Evolutionary conservation across 2,113 vertebrate species (phyloP), one percentile per base, ranked within the genome.

Genomic region (Romanogobio albipinnatus): DNA sequence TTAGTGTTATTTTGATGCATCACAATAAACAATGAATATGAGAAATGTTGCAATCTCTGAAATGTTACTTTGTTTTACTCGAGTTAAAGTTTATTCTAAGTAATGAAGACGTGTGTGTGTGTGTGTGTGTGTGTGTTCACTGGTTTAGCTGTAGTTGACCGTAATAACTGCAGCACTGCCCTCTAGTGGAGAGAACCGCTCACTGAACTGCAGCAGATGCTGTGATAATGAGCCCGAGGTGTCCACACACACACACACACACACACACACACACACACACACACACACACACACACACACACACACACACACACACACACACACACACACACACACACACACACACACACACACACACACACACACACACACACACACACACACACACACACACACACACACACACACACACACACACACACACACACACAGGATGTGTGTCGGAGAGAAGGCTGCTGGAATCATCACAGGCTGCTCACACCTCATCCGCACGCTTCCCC

Each of bases 401-500:
- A 36, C 36, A 36, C 36, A 36, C 36, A 36, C 36, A 36, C 36
- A 36, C 36, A 36, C 36, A 36, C 36, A 36, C 36, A 36, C 36
- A 39, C 6, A 39, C 39, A 4, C 36, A 36, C 36, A 39, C 39
- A 39, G 39, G 39, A 7, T 39, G 39, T 39, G 0, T 39, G 39
- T 6, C 39, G 39, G 39, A 39, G 39, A 39, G 39, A 39, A 39
- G n/a, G 86, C 89, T 89, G 84, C 89, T 89, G 86, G 92, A 86
- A 80, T 82, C 76, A 51, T 74, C 82, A 86, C 89, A 90, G 87
- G 24, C 90, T 89, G 86, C 91, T 91, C 88, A 88, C 91, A 91
- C 89, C 89, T 92, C 68, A 76, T 26, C 10, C 29, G 15, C 26
- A 19, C 3, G 49, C 81, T 87, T 83, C 76, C 86, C 75, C 5